Base-by-base conservation (phyloP, 92 coral and sea anemone species). In the Chrysogorgia sp. region DNA sequence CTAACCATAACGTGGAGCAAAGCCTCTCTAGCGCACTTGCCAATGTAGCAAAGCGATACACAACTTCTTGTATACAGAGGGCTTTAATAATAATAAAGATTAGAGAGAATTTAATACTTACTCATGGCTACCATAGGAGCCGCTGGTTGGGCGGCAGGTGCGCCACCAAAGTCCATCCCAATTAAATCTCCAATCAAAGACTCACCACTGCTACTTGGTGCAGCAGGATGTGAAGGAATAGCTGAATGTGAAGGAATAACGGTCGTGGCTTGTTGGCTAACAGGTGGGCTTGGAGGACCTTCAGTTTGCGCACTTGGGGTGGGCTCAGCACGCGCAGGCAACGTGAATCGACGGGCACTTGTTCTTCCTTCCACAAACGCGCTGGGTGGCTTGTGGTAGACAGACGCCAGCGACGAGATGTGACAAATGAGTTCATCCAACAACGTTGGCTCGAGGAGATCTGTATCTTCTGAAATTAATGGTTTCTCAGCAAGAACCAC, bases 301-400 rank as follows among this genome's bases (percentile, higher is more conserved):
- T 71, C 91, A 12, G 99, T 96, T 81, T 96, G 96, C 0, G 96
- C 96, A 80, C 96, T 92, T 81, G 62, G 52, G 37, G 79, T 57
- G 10, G 99, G 99, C 48, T 96, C 99, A 70, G 99, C 99, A 50
- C 99, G 86, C 0, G 99, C 92, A 9, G 99, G 99, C 20, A 96
- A 82, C 20, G 99, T 96, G 66, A 96, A 96, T 67, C 99, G 88
- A 24, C 99, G 86, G 40, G 97, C 99, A 12, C 97, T 93, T 23
- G 99, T 96, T 43, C 99, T 97, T 3, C 99, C 99, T 62, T 96
- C 99, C 9, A 96, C 99, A 86, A 96, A 96, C n/a, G 99, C 92
- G 83, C 99, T 96, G 65, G 99, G 99, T 23, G 99, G 99, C 72
- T 96, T 96, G 80, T 96, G 99, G 74, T 96, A 96, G 60, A 96